Percentiles rank a stretch among this genome's conserved stretches.
Evolutionary conservation across 2,113 vertebrate genomes (phyloP).

Genomic region (Odocoileus hemionus): DNA sequence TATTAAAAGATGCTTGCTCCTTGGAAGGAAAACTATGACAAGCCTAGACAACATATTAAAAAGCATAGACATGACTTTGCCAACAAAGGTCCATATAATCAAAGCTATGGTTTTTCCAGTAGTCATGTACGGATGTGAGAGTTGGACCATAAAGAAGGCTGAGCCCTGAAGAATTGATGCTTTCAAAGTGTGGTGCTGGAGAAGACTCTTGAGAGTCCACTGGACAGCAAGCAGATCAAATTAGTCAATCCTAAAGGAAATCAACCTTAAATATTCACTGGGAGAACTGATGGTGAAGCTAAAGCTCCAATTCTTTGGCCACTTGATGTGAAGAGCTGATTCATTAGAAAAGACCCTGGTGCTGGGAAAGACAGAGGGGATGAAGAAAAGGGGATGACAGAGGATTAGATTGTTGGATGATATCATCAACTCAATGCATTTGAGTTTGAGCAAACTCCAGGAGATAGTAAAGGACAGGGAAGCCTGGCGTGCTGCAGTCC

Average conservation of each 20-base stretch:
- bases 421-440: neutral
- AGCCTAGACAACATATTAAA: no score
- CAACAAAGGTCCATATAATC: no score
- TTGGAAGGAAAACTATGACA: no score
- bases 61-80: no score
- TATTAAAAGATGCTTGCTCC: no score
- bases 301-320: neutral
- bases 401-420: neutral
- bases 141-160: no score
- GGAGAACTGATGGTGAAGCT: neutral
- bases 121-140: no score
- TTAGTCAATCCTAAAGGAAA: neutral
- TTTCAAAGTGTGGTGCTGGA: no score
- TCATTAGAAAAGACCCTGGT: neutral
- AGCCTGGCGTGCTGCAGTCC: neutral
- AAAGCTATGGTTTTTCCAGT: no score
- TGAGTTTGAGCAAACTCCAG: neutral
- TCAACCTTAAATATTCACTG: neutral
- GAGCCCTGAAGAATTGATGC: no score
- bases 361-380: neutral
- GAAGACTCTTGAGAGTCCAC: no score
- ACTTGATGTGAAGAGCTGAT: neutral
- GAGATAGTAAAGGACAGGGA: neutral
- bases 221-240: no score
- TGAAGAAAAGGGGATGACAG: neutral